Base-by-base conservation (phyloP, 2,888 invertebrate species). In the Anoncus sp. region DNA sequence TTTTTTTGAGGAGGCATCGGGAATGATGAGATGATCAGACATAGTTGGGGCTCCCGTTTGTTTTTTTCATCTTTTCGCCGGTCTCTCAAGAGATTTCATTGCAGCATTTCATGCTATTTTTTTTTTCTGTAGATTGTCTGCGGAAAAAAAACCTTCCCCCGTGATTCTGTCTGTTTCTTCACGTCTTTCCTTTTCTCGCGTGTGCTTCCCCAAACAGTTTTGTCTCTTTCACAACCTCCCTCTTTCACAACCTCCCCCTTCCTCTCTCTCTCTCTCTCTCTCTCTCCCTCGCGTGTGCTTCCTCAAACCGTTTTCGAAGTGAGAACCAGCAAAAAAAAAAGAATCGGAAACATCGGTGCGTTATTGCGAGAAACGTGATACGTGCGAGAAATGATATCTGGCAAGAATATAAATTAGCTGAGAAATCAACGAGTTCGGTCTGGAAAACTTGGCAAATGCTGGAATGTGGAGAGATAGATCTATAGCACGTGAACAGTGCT, bases 241-340 rank as follows among this genome's bases (percentile, higher is more conserved):
- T 20, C 43, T 47, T 22, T 20, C 59, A 35, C 31, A 22, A 47
- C 70, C 75, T 81, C 72, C 69, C 59, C 72, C 75, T 80, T 35
- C 43, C 72, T 83, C 77, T 83, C 77, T 77, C 82, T 66, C 57
- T 63, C 27, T 83, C 81, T 82, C 80, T 79, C 81, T 59, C 57
- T 63, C 62, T 59, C 35, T 38, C 65, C 18, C 22, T 43, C 31
- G 27, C 55, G 35, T 27, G 40, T 53, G 72, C 75, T 82, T 71
- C 67, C 38, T 76, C 72, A 55, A 43, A 49, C 14, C 40, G 40
- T 70, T 70, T 49, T 3, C 53, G 66, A 67, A 67, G 35, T 40
- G 16, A 51, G 18, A 66, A 22, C 27, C 43, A 5, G 51, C 12
- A 24, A 53, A 51, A 78, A 78, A 80, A 79, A 77, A 78, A 80